phyloP scores from a whole-genome alignment of 2,888 invertebrate species.

The Conistra vaccinii region DNA sequence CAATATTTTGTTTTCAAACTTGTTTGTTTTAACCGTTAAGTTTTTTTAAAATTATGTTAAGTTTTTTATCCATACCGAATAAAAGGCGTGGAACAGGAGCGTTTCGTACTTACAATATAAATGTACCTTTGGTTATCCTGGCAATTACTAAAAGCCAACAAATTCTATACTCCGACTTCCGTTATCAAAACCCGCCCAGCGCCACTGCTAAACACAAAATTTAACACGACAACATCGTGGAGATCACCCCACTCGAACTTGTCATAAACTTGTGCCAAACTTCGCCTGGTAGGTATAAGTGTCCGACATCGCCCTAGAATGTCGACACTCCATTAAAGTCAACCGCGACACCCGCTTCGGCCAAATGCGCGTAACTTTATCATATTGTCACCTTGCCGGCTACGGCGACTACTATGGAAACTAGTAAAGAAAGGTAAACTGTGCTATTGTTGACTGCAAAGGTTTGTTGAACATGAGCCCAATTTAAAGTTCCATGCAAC shows the following conservation, averaged over 20 bases:
- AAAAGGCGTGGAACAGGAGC: too few relatives aligned
- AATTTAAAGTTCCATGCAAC: not conserved
- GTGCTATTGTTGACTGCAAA: not conserved
- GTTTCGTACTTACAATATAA: not conserved
- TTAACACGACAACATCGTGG: not conserved
- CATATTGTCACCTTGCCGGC: slow-evolving; percentile 32
- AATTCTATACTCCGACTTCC: not conserved
- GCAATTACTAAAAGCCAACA: not conserved
- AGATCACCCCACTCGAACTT: slow-evolving; percentile 21
- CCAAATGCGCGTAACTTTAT: slow-evolving; percentile 39
- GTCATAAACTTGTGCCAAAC: slow-evolving; percentile 33
- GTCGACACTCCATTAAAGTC: slow-evolving; percentile 40
- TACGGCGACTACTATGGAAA: not conserved
- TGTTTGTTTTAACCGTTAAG: not conserved
- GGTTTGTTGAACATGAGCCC: not conserved
- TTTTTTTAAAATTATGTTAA: not conserved
- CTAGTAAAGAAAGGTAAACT: not conserved
- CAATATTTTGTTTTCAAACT: not conserved
- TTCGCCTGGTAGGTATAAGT: slow-evolving; percentile 29
- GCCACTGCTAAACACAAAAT: not conserved
- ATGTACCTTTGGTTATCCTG: not conserved
- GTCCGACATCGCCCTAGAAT: slow-evolving; percentile 39
- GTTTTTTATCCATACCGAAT: not conserved
- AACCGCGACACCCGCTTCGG: slow-evolving; percentile 19
- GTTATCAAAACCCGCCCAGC: not conserved